Evolutionary conservation across 2,113 vertebrate species (phyloP).

Genomic region (Maccullochella peelii): DNA sequence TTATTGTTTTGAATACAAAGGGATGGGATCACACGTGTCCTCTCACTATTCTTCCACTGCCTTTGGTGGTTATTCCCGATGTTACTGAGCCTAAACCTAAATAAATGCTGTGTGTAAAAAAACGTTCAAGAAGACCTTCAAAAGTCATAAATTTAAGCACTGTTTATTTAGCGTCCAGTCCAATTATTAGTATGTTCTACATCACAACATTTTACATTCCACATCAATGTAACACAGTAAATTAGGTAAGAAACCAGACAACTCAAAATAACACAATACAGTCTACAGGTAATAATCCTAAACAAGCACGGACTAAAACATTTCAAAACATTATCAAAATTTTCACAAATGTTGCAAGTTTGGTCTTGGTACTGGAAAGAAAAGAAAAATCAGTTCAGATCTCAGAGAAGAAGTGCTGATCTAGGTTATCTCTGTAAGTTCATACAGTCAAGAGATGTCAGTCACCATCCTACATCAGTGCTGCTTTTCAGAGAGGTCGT

Average conservation of each 20-base stretch:
- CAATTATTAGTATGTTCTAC: slow-evolving; percentile 68
- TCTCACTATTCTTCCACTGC: not conserved
- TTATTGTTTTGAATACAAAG: not conserved
- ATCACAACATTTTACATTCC: slow-evolving; percentile 79
- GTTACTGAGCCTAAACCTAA: not conserved
- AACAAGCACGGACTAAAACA: slow-evolving; percentile 72
- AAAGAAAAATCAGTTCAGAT: slow-evolving; percentile 58
- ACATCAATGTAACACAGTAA: slow-evolving; percentile 79
- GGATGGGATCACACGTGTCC: not conserved
- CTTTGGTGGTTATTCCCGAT: not conserved
- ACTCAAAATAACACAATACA: slow-evolving; percentile 63
- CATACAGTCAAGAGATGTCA: not conserved
- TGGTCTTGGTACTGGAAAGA: slow-evolving; percentile 79
- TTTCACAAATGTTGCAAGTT: slow-evolving; percentile 75
- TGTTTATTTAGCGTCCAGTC: slow-evolving; percentile 80
- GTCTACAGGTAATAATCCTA: slow-evolving; percentile 64
- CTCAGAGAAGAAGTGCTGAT: slow-evolving; percentile 38
- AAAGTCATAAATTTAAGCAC: slow-evolving; percentile 45
- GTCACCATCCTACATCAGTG: not conserved
- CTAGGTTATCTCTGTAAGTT: not conserved
- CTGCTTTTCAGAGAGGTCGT: slow-evolving; percentile 34
- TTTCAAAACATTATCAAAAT: slow-evolving; percentile 77
- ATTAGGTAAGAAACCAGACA: slow-evolving; percentile 64
- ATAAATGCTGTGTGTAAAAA: not conserved
- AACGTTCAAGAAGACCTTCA: slow-evolving; percentile 4